Conservation (phyloP, 2,797 vertebrate species). For the Pangasius djambal region DNA sequence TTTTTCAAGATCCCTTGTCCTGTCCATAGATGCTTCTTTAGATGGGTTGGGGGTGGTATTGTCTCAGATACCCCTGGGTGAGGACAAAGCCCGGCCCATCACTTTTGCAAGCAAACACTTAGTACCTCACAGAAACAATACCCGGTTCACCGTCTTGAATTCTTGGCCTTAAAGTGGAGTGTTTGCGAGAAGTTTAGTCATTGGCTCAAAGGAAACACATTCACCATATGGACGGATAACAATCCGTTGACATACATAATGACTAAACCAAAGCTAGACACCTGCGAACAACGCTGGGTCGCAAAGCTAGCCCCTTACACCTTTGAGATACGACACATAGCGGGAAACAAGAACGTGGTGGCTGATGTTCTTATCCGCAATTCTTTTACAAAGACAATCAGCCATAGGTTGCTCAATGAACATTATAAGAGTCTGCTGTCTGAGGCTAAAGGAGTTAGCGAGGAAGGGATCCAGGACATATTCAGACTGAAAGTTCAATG, state of each 20-base stretch:
- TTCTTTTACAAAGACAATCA: constrained; percentile 32
- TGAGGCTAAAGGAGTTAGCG: constrained; percentile 15
- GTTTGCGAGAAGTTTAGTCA: constrained; percentile 54
- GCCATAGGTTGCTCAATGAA: constrained; percentile 33
- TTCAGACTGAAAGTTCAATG: constrained; percentile 33
- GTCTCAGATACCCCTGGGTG: constrained; percentile 30
- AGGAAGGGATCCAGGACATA: constrained; percentile 28
- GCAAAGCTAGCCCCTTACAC: constrained; percentile 46
- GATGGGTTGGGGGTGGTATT: constrained; percentile 42
- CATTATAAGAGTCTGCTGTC: constrained; percentile 13
- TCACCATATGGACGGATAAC: constrained; percentile 42
- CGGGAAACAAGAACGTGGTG: constrained; percentile 44
- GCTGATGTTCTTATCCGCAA: constrained; percentile 48
- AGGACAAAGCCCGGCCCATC: constrained; percentile 22
- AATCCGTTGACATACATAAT: constrained; percentile 46
- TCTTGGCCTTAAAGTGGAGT: constrained; percentile 54
- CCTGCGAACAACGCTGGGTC: constrained; percentile 51
- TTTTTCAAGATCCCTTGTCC: constrained; percentile 26
- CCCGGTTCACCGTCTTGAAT: constrained; percentile 36
- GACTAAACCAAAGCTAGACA: constrained; percentile 50
- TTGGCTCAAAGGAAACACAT: constrained; percentile 49
- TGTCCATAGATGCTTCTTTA: constrained; percentile 45
- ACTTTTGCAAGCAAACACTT: constrained; percentile 44
- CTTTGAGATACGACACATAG: constrained; percentile 51
- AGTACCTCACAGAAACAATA: constrained; percentile 43